Conservation (phyloP, 2,888 invertebrate species). For the Erebia aethiops region DNA sequence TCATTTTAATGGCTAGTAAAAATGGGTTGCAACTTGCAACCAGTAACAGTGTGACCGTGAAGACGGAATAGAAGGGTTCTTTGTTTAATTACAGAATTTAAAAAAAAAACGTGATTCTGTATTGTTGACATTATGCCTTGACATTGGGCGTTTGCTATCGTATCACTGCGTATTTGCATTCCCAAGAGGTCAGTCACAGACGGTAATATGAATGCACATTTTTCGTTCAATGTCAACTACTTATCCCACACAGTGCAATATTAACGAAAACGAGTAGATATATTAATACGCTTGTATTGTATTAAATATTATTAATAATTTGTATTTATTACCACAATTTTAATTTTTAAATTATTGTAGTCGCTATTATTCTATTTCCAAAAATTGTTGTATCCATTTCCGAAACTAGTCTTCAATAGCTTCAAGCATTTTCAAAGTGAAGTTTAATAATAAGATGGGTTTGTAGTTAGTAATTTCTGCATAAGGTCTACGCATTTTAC, state of each 20-base stretch:
- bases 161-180: slow-evolving; percentile 37
- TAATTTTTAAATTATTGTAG: not conserved
- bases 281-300: slow-evolving; percentile 2
- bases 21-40: no score
- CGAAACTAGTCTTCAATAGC: no score
- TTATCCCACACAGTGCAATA: slow-evolving; percentile 34
- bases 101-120: slow-evolving; percentile 3
- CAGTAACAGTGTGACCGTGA: no score
- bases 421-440: no score
- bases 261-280: slow-evolving; percentile 27
- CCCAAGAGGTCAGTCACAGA: slow-evolving; percentile 41
- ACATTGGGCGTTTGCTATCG: slow-evolving; percentile 38
- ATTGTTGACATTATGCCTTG: slow-evolving; percentile 35
- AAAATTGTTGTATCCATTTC: no score
- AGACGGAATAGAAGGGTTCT: no score
- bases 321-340: slow-evolving; percentile 8
- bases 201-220: slow-evolving; percentile 36
- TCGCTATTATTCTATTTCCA: not conserved
- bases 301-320: no score
- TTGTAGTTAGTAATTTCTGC: no score
- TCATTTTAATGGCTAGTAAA: no score
- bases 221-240: slow-evolving; percentile 40
- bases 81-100: no score
- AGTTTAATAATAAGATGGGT: no score
- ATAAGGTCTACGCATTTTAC: no score